These are phyloP conservation scores for Hypsibius dujardini DNA, from an alignment of 1,140 invertebrate genomes.

Conservation along the genomic window DNA sequence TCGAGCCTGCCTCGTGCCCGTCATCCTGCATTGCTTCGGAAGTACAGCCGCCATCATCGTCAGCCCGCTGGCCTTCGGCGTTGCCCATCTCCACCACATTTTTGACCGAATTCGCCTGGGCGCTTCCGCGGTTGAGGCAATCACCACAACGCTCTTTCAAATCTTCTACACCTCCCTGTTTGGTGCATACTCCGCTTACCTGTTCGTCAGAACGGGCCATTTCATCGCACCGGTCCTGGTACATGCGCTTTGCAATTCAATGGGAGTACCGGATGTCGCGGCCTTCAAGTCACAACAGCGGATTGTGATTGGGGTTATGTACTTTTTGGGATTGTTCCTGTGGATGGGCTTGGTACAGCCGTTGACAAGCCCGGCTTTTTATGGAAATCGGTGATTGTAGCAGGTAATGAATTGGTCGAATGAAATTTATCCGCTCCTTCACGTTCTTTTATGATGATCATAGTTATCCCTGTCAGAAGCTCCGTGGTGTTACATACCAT, in stretches of 20 bases:
- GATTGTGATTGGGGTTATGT: slow-evolving; percentile 44
- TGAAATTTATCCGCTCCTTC: too few relatives aligned
- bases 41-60: slow-evolving; percentile 56
- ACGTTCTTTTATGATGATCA: too few relatives aligned
- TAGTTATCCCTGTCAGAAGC: too few relatives aligned
- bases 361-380: slow-evolving; percentile 56
- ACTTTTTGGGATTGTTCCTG: slow-evolving; percentile 51
- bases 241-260: slow-evolving; percentile 85
- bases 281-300: slow-evolving; percentile 49
- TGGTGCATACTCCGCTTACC: slow-evolving; percentile 73
- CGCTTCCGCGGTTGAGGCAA: slow-evolving; percentile 28
- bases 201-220: slow-evolving; percentile 58
- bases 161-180: slow-evolving; percentile 76
- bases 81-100: slow-evolving; percentile 80
- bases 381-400: slow-evolving; percentile 42
- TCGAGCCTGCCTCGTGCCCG: slow-evolving; percentile 76
- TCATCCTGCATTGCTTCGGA: slow-evolving; percentile 62
- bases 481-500: too few relatives aligned
- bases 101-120: slow-evolving; percentile 51
- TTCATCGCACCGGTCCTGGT: slow-evolving; percentile 66
- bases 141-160: slow-evolving; percentile 48
- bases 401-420: too few relatives aligned
- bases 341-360: slow-evolving; percentile 61
- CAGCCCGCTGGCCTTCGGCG: slow-evolving; percentile 76
- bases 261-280: slow-evolving; percentile 75